phyloP scores from a whole-genome alignment of 2,113 vertebrate genomes.

The Enhydra lutris region DNA sequence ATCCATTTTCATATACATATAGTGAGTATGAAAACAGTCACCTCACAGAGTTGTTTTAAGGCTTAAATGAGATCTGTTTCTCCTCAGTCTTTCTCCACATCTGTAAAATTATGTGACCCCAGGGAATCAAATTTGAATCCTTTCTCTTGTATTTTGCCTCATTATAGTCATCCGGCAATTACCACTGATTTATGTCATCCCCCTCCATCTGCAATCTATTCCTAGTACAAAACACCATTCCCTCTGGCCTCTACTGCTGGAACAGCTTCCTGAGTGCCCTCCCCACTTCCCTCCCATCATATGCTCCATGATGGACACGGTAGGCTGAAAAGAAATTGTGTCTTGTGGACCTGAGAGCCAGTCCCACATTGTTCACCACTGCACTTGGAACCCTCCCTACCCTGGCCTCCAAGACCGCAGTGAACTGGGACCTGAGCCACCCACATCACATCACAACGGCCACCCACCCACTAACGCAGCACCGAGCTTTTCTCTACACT shows the following conservation, averaged over 20 bases:
- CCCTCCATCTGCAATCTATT: background rate
- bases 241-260: background rate
- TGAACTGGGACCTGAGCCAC: background rate
- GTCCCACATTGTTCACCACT: background rate
- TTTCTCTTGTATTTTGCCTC: background rate
- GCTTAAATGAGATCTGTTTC: background rate
- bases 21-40: background rate
- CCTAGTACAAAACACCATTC: too few relatives aligned
- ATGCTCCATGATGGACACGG: background rate
- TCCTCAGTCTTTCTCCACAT: background rate
- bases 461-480: background rate
- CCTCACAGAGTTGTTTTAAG: background rate
- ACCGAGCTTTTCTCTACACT: background rate
- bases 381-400: background rate
- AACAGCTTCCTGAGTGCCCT: too few relatives aligned
- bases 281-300: too few relatives aligned
- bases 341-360: background rate
- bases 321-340: background rate
- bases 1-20: background rate
- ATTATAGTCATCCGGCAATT: background rate
- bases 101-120: background rate
- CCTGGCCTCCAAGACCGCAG: too few relatives aligned
- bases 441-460: accelerated
- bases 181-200: background rate
- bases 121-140: background rate